Base-by-base conservation (phyloP, 1,140 invertebrate genomes). In the Eriosoma lanigerum region DNA sequence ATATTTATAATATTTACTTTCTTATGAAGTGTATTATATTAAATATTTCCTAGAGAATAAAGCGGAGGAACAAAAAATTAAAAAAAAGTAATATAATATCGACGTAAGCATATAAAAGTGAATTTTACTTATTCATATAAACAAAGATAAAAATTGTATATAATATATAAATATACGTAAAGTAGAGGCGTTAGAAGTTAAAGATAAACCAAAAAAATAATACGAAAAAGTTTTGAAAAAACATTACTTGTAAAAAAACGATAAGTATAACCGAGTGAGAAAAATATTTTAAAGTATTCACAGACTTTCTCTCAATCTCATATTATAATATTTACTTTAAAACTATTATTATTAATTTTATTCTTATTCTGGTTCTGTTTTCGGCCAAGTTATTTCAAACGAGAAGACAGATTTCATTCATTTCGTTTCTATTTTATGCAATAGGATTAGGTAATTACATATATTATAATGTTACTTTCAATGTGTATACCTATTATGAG, bases 281-380 rank as follows among this genome's bases (percentile, higher is more conserved):
- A 46, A 48, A 68, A 68, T 48, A 68, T 68, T 48, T 68, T 26
- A 24, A 68, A 68, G 66, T 68, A 48, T 68, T 68, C 21, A 13
- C 6, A 46, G 21, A 48, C 44, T 17, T 68, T 66, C 21, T 24
- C 44, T 68, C 15, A 24, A 46, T 46, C 24, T 68, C 17, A 26
- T 68, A 48, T 48, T 68, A n/a, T n/a, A n/a, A n/a, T n/a, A n/a
- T 68, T 68, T 26, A 68, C 66, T 68, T 68, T 26, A 68, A 26
- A 68, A 68, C 44, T 48, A 48, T 26, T 68, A 68, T 68, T 68
- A 48, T 68, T 48, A 48, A 68, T 68, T 68, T 26, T 48, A 68
- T 48, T 48, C 17, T 6, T 26, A 15, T 15, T 9, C 21, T 26
- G 38, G 6, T 68, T 26, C 15, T 48, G 66, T 68, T 48, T 68